Percentiles rank a stretch among this genome's conserved stretches.
Conservation (phyloP, 2,888 invertebrate species). For the Drosophila prostipennis region DNA sequence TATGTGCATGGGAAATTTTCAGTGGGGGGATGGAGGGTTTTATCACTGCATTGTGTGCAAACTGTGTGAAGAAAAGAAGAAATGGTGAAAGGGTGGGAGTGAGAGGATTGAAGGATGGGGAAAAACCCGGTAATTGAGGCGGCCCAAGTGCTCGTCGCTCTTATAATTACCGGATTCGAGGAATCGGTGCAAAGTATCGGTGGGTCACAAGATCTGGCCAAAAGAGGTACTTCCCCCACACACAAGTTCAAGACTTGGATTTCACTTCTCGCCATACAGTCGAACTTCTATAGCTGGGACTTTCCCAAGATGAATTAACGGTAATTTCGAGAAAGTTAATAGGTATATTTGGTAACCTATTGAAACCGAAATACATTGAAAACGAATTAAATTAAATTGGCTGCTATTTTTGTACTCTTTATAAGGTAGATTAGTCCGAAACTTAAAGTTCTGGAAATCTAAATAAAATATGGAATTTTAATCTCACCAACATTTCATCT, state of each 20-base stretch:
- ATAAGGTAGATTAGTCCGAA: no score
- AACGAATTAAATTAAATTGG: background rate
- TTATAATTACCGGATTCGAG: conserved; percentile 19
- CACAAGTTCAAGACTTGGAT: conserved; percentile 14
- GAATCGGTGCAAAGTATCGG: conserved; percentile 19
- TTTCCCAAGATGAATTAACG: conserved; percentile 16
- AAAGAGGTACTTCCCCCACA: conserved; percentile 21
- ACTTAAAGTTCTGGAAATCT: no score
- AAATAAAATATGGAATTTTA: no score
- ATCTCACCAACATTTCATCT: no score
- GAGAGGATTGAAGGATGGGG: conserved; percentile 1
- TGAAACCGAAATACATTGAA: background rate
- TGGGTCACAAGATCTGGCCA: conserved; percentile 20
- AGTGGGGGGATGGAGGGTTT: background rate
- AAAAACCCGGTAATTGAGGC: conserved; percentile 17
- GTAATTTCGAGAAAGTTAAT: conserved; percentile 17
- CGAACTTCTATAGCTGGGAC: conserved; percentile 11
- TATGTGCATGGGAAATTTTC: conserved; percentile 30
- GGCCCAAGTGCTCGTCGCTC: conserved; percentile 8
- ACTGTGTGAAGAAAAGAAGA: conserved; percentile 27
- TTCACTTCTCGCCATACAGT: conserved; percentile 24
- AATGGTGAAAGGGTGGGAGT: conserved; percentile 23
- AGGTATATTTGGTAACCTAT: background rate
- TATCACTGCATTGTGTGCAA: conserved; percentile 46
- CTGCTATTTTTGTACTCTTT: no score